Evolutionary conservation across 2,113 vertebrate genomes (phyloP), one percentile per base, ranked within the genome.

Genomic region (Rhineura floridana): DNA sequence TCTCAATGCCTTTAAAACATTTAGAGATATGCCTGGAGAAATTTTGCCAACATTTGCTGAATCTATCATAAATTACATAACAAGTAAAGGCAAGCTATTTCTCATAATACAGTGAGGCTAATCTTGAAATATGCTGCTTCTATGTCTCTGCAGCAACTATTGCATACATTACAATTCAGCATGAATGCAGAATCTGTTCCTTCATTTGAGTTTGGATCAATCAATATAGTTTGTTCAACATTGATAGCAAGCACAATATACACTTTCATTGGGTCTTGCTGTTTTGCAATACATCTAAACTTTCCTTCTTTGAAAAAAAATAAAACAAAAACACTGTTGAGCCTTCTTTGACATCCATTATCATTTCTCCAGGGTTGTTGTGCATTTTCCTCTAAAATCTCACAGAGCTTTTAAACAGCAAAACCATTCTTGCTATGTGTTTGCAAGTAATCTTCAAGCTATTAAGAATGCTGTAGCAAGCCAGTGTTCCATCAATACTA

Each of bases 401-500:
- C 85, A 23, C 62, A 62, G 19, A 70, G 1, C 17, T 75, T 90
- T 89, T n/a, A 42, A 15, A n/a, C 30, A 28, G 42, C 36, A 83
- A 89, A 67, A 23, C 0, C 12, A 65, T 42, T 91, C 84, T 86
- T 17, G 17, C 25, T 46, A 62, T 85, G 9, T 80, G 52, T 83
- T 84, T 76, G 15, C 28, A 44, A 81, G 50, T 15, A 85, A 88
- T 93, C 88, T 82, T 73, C n/a, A 77, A 28, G 13, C 85, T 82
- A 67, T 82, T 89, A 76, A 62, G 52, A 65, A 13, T 82, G 69
- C 7, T 76, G 3, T 0, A 0, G 52, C 84, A 62, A 84, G 10
- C 21, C 73, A 88, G 6, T 6, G 77, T 76, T 65, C 46, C 70
- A 15, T 92, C 69, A 90, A 55, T 88, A 76, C 36, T 72, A 88